A percentile compares a stretch with the other conserved stretches of the same genome.
Evolutionary conservation across 37 sponge, comb jelly and placozoan genomes (phyloP).

Genomic region (Bolinopsis microptera): DNA sequence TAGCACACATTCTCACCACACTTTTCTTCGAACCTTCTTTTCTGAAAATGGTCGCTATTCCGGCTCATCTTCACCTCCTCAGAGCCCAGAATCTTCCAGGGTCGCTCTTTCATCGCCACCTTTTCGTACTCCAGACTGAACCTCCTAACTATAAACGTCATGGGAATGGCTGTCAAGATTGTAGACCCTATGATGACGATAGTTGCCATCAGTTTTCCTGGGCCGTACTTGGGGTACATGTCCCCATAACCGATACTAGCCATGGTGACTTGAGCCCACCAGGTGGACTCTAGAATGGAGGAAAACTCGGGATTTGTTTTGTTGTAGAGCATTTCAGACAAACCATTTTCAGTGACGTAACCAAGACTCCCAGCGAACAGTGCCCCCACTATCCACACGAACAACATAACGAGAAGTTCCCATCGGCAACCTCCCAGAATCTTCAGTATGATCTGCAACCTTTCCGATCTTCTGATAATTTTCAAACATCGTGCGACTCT

Average conservation of each 20-base stretch:
- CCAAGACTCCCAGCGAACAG: neutral
- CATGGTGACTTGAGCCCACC: constrained; percentile 44
- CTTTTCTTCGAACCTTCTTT: neutral
- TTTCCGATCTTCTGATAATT: constrained; percentile 9
- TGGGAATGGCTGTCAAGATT: neutral
- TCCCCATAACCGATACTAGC: constrained; percentile 22
- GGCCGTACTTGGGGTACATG: neutral
- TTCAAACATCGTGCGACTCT: constrained; percentile 19
- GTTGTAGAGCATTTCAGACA: neutral
- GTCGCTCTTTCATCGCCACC: neutral
- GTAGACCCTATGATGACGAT: neutral
- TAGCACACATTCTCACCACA: constrained; percentile 4
- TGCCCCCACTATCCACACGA: neutral
- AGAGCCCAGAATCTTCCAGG: neutral
- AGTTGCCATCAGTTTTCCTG: neutral
- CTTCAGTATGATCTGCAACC: neutral
- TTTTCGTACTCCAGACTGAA: constrained; percentile 49
- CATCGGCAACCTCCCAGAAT: neutral
- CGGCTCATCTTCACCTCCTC: neutral
- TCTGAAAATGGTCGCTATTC: neutral
- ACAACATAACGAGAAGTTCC: neutral
- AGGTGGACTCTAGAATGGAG: neutral
- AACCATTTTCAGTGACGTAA: neutral
- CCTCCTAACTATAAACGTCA: neutral
- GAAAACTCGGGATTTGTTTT: neutral